These are phyloP conservation scores for Trypoxylon attenuatum DNA, from an alignment of 2,888 invertebrate genomes.

Conservation along the genomic window DNA sequence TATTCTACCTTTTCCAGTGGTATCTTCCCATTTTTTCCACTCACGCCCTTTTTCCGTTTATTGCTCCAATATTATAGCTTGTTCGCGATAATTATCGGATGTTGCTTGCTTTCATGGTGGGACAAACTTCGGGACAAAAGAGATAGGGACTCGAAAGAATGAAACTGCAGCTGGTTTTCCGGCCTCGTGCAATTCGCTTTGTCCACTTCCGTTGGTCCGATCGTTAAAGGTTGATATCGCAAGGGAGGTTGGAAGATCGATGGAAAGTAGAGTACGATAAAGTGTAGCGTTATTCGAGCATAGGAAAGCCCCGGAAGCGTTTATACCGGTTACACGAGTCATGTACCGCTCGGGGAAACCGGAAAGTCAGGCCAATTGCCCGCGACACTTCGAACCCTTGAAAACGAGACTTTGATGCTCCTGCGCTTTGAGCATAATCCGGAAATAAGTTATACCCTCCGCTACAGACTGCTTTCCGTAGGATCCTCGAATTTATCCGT, in stretches of 20 bases:
- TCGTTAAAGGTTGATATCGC: slow-evolving; percentile 53
- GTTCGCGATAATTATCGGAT: background rate
- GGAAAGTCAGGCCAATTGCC: slow-evolving; percentile 30
- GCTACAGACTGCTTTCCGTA: slow-evolving; percentile 5
- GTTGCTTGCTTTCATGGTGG: background rate
- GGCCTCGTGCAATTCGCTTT: too few species aligned
- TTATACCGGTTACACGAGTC: slow-evolving; percentile 42
- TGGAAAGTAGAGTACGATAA: slow-evolving; percentile 42
- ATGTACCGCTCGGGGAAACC: slow-evolving; percentile 33
- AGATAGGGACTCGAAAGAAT: slow-evolving; percentile 8
- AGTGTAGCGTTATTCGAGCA: slow-evolving; percentile 48
- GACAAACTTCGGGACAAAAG: background rate
- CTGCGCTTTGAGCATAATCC: slow-evolving; percentile 32
- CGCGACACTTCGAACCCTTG: slow-evolving; percentile 7
- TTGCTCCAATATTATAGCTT: background rate
- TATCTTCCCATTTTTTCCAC: background rate
- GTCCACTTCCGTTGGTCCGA: slow-evolving; percentile 31
- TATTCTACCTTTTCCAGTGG: background rate
- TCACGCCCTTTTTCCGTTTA: background rate
- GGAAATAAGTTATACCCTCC: slow-evolving; percentile 25
- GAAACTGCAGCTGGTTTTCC: slow-evolving; percentile 28
- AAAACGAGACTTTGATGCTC: slow-evolving; percentile 43
- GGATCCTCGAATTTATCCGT: too few species aligned
- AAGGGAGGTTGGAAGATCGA: slow-evolving; percentile 29
- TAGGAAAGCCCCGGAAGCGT: slow-evolving; percentile 31